phyloP scores from a whole-genome alignment of 2,113 vertebrate genomes.

The Semnornis frantzii region DNA sequence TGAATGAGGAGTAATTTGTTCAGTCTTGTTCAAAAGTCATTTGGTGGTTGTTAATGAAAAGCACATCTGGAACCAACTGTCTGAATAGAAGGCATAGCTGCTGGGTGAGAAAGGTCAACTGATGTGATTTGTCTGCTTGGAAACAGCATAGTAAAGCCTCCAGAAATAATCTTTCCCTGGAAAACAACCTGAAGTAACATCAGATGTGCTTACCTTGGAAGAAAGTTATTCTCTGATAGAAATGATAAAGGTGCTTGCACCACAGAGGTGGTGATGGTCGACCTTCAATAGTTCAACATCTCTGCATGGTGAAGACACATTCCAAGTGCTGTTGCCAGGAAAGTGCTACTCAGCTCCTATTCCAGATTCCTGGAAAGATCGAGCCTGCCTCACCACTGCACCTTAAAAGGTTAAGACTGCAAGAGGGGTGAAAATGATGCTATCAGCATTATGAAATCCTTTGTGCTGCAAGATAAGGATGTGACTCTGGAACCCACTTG shows the following conservation, averaged over 20 bases:
- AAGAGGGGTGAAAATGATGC: neutral
- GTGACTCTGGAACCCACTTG: neutral
- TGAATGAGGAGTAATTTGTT: neutral
- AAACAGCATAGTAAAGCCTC: neutral
- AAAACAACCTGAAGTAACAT: neutral
- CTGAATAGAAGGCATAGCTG: neutral
- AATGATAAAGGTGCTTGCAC: neutral
- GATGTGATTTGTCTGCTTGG: neutral
- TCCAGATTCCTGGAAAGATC: neutral
- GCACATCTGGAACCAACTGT: neutral
- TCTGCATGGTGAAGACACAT: fast-evolving
- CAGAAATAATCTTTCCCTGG: neutral
- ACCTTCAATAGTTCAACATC: neutral
- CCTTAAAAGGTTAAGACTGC: neutral
- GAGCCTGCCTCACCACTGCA: neutral
- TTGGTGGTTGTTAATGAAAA: neutral
- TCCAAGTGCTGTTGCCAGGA: neutral
- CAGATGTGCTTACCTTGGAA: neutral
- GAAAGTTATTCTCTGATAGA: neutral
- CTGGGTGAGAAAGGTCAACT: neutral
- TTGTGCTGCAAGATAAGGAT: neutral
- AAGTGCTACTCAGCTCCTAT: fast-evolving
- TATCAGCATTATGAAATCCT: neutral
- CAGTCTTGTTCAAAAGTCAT: neutral
- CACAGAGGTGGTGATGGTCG: neutral